A percentile compares a stretch with the other conserved stretches of the same genome.
Evolutionary conservation across 2,113 vertebrate species (phyloP).

Genomic region (Petromus typicus): DNA sequence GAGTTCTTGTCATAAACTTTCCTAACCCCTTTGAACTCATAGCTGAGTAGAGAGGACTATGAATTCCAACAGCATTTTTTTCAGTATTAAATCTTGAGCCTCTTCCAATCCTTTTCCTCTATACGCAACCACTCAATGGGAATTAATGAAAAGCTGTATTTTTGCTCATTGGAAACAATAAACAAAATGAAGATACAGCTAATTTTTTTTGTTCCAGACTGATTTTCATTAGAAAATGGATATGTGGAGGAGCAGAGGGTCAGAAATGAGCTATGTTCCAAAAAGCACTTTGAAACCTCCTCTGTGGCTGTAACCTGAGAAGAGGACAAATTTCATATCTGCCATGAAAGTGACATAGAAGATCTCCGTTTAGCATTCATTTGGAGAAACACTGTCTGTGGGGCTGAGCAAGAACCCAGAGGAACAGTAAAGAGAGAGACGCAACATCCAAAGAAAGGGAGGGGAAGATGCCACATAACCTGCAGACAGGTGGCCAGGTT

Average conservation of each 20-base stretch:
- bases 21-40: slow-evolving; percentile 18
- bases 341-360: background rate
- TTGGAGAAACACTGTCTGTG: background rate
- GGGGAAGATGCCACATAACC: background rate
- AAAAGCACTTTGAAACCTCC: background rate
- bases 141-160: background rate
- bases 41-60: background rate
- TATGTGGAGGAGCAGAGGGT: background rate
- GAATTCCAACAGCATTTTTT: background rate
- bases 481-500: background rate
- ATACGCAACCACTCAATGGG: background rate
- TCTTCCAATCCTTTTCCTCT: background rate
- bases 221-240: slow-evolving; percentile 15
- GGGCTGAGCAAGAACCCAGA: slow-evolving; percentile 2
- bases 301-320: background rate
- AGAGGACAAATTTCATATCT: background rate
- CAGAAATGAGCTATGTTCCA: background rate
- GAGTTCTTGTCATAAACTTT: background rate
- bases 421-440: slow-evolving; percentile 32
- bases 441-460: background rate
- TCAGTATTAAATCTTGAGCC: background rate
- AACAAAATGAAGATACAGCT: background rate
- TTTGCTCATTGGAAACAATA: background rate
- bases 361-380: background rate
- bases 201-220: background rate